Percentiles rank a stretch among this genome's conserved stretches.
phyloP scores from a whole-genome alignment of 2,113 vertebrate species.

The Illadopsis cleaveri region DNA sequence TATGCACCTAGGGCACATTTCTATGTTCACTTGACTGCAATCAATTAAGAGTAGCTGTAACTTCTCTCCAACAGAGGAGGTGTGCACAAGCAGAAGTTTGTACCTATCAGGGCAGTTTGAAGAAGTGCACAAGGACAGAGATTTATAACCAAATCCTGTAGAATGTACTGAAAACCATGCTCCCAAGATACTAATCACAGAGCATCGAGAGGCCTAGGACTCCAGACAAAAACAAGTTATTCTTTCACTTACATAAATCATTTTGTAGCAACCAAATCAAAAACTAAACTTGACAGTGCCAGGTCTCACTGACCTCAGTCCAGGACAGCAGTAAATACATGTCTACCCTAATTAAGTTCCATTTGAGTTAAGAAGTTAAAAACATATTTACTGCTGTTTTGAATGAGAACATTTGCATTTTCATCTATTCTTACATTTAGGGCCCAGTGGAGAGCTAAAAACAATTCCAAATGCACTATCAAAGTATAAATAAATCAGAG shows the following conservation, averaged over 20 bases:
- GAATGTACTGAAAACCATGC: not conserved
- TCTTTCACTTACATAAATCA: not conserved
- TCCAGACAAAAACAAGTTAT: not conserved
- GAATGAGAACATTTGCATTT: not conserved
- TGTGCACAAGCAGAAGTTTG: not conserved
- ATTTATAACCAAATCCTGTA: not conserved
- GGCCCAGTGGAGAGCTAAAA: not conserved
- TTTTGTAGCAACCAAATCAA: slow-evolving; percentile 22
- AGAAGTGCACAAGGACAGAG: not conserved
- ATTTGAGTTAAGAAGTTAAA: not conserved
- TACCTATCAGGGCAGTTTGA: not conserved
- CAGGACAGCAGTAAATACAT: slow-evolving; percentile 36
- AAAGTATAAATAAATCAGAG: not conserved
- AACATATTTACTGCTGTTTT: not conserved
- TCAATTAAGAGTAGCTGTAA: not conserved
- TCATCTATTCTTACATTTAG: not conserved
- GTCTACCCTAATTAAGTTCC: not conserved
- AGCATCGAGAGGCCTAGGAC: not conserved
- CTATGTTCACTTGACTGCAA: not conserved
- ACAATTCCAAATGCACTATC: not conserved
- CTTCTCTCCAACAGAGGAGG: not conserved
- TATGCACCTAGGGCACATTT: not conserved
- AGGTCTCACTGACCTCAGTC: slow-evolving; percentile 44
- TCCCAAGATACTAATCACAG: not conserved
- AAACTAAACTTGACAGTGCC: not conserved